These are phyloP conservation scores for Bucco capensis DNA, from an alignment of 2,113 vertebrate genomes.

Conservation along the genomic window DNA sequence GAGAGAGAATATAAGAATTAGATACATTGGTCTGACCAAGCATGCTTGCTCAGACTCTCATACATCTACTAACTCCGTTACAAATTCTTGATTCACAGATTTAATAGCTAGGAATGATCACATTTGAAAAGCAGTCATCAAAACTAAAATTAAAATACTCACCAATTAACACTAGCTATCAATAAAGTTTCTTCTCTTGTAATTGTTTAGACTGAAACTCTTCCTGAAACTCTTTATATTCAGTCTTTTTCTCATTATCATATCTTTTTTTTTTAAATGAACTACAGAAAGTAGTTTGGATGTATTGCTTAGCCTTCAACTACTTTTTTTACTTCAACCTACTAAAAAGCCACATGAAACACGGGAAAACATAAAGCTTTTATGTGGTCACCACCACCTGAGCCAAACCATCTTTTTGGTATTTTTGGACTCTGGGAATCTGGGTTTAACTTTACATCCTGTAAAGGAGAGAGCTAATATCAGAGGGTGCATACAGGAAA, in stretches of 20 bases:
- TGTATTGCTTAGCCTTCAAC: neutral
- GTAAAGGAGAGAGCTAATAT: slow-evolving; percentile 31
- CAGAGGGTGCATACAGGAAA: slow-evolving; percentile 41
- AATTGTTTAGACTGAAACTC: neutral
- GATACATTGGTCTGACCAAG: neutral
- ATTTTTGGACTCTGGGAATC: slow-evolving; percentile 56
- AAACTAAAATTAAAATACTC: neutral
- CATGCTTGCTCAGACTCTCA: neutral
- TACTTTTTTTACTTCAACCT: slow-evolving; percentile 51
- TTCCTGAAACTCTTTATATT: neutral
- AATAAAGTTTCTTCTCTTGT: neutral
- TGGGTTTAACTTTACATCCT: slow-evolving; percentile 48
- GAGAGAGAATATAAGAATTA: neutral
- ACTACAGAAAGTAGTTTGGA: neutral
- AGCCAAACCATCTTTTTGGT: slow-evolving; percentile 63
- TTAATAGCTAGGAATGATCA: neutral
- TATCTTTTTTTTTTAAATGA: neutral
- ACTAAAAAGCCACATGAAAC: slow-evolving; percentile 68
- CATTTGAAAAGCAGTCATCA: neutral
- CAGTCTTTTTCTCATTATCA: neutral
- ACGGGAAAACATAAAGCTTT: slow-evolving; percentile 43
- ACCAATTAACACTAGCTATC: neutral
- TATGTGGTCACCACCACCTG: slow-evolving; percentile 48
- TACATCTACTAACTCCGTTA: neutral
- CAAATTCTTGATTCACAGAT: neutral